A percentile compares a stretch with the other conserved stretches of the same genome.
Evolutionary conservation across 2,888 invertebrate genomes (phyloP).

Genomic region (Drosophila subsilvestris): DNA sequence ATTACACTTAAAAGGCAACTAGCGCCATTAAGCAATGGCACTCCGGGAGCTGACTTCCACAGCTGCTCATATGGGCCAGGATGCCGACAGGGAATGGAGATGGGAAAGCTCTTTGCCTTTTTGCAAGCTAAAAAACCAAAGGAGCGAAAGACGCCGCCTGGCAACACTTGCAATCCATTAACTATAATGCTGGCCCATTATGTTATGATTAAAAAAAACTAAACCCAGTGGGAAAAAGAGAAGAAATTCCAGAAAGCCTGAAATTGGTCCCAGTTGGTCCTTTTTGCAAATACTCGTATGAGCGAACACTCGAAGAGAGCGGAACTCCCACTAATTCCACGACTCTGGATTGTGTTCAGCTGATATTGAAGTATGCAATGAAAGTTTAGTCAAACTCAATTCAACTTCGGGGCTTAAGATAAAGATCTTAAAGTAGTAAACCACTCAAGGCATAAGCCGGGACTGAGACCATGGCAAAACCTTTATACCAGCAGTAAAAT

Average conservation of each 20-base stretch:
- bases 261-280: background rate
- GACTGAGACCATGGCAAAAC: no score
- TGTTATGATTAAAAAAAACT: constrained; percentile 64
- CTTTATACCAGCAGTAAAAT: constrained; percentile 17
- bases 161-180: constrained; percentile 77
- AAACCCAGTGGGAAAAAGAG: background rate
- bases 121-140: constrained; percentile 60
- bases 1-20: constrained; percentile 80
- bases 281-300: constrained; percentile 13
- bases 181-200: constrained; percentile 65
- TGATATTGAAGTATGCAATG: background rate
- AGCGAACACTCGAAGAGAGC: no score
- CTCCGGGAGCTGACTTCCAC: constrained; percentile 40
- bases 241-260: constrained; percentile 28
- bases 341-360: background rate
- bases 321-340: background rate
- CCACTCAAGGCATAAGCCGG: constrained; percentile 13
- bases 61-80: constrained; percentile 58
- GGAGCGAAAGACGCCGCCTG: constrained; percentile 37
- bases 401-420: constrained; percentile 18
- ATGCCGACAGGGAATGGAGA: constrained; percentile 10
- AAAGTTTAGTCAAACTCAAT: constrained; percentile 8
- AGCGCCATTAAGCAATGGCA: constrained; percentile 68
- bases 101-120: constrained; percentile 17
- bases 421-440: constrained; percentile 14